Conservation (phyloP, 1,140 invertebrate genomes). For the Bombus sylvicola region DNA sequence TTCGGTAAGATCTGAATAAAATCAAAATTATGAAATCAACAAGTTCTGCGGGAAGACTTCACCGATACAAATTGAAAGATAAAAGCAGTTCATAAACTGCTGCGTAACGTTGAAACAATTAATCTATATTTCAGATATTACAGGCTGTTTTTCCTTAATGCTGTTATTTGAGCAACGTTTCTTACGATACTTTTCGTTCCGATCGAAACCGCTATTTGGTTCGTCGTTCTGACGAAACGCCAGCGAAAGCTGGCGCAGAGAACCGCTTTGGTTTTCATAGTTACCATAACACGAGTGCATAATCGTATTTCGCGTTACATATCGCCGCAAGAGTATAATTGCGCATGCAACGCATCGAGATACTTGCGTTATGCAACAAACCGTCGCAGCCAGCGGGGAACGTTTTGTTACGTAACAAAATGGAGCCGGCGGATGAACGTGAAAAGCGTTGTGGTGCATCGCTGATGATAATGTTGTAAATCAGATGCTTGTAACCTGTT, state of each 20-base stretch:
- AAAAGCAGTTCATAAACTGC: background rate
- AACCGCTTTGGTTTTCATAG: background rate
- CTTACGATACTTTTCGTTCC: background rate
- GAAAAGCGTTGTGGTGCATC: background rate
- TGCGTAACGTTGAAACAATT: background rate
- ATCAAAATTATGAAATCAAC: too few relatives aligned
- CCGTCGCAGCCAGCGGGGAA: background rate
- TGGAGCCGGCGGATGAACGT: too few relatives aligned
- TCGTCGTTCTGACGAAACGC: background rate
- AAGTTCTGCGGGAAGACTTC: background rate
- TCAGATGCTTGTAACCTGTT: background rate
- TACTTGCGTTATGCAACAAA: conserved; percentile 17
- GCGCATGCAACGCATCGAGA: background rate
- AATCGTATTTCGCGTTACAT: conserved; percentile 5
- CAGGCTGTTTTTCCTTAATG: background rate
- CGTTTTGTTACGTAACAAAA: conserved; percentile 14
- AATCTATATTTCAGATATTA: background rate
- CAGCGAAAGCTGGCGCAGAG: too few relatives aligned
- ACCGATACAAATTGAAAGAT: background rate
- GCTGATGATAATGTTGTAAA: background rate
- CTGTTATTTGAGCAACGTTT: background rate
- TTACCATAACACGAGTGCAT: conserved; percentile 1
- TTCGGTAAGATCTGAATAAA: too few relatives aligned
- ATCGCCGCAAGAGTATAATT: conserved; percentile 27
- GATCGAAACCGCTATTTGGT: background rate